phyloP scores from a whole-genome alignment of 2,113 vertebrate genomes.

The Caloenas nicobarica region DNA sequence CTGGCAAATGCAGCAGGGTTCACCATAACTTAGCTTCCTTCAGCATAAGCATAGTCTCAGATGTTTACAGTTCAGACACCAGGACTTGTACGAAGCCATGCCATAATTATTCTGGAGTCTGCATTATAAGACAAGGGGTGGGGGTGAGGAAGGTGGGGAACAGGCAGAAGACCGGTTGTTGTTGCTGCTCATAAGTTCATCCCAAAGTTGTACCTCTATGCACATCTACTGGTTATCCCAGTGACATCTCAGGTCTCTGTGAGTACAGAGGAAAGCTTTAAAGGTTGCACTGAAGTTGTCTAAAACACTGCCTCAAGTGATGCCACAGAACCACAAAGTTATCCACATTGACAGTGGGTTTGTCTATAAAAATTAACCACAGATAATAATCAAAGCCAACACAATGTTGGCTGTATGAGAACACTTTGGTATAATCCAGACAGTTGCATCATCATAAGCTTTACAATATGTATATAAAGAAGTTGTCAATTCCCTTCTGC shows the following conservation, averaged over 20 bases:
- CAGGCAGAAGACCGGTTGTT: not conserved
- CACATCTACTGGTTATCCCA: not conserved
- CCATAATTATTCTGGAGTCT: not conserved
- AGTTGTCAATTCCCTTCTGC: not conserved
- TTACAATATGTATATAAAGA: not conserved
- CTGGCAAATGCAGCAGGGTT: not conserved
- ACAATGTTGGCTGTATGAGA: not conserved
- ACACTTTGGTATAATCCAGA: not conserved
- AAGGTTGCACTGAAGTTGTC: not conserved
- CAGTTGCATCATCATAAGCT: not conserved
- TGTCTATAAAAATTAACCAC: not conserved
- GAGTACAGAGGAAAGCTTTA: not conserved
- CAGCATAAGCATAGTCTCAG: not conserved
- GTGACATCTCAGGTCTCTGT: not conserved
- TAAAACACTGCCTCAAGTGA: not conserved
- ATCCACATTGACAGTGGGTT: not conserved
- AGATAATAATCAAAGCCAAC: not conserved
- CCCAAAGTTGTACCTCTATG: not conserved
- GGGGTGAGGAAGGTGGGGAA: not conserved
- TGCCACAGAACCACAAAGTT: not conserved
- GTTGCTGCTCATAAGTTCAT: not conserved
- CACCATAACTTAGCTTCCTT: not conserved
- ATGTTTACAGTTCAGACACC: not conserved
- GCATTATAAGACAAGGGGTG: not conserved
- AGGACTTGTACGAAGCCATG: not conserved